Conservation (phyloP, 2,797 vertebrate species). For the Toxotes lorentzi region DNA sequence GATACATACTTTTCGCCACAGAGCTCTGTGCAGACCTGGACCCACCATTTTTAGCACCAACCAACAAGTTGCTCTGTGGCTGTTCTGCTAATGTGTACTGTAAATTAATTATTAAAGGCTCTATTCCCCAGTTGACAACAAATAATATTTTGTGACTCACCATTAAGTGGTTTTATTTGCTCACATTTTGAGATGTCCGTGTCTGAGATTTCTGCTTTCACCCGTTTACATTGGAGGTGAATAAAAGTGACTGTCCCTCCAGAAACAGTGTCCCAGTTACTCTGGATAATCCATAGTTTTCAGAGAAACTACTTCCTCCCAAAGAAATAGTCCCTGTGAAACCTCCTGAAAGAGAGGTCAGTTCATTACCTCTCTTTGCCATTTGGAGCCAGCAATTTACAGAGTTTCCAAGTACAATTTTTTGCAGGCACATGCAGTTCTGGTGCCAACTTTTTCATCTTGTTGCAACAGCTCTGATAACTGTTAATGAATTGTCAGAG, state of each 20-base stretch:
- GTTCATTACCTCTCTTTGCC: neutral
- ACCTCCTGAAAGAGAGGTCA: neutral
- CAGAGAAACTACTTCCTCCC: neutral
- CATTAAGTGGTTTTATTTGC: neutral
- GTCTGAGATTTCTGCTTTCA: neutral
- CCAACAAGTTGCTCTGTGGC: neutral
- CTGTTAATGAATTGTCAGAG: conserved; percentile 11
- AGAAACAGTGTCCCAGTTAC: neutral
- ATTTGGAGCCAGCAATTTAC: neutral
- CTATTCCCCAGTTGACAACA: neutral
- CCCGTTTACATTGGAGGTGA: neutral
- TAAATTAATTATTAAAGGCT: neutral
- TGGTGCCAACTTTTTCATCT: neutral
- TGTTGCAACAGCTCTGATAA: neutral
- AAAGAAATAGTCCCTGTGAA: neutral
- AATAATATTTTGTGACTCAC: neutral
- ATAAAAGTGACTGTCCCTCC: neutral
- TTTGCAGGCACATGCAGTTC: neutral
- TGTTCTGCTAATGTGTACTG: neutral
- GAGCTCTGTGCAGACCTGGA: neutral
- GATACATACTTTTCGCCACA: no score
- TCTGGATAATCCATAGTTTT: neutral
- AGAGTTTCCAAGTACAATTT: neutral
- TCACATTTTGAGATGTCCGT: neutral
- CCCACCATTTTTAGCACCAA: neutral